phyloP scores from a whole-genome alignment of 2,113 vertebrate genomes.

The Baryphthengus martii region DNA sequence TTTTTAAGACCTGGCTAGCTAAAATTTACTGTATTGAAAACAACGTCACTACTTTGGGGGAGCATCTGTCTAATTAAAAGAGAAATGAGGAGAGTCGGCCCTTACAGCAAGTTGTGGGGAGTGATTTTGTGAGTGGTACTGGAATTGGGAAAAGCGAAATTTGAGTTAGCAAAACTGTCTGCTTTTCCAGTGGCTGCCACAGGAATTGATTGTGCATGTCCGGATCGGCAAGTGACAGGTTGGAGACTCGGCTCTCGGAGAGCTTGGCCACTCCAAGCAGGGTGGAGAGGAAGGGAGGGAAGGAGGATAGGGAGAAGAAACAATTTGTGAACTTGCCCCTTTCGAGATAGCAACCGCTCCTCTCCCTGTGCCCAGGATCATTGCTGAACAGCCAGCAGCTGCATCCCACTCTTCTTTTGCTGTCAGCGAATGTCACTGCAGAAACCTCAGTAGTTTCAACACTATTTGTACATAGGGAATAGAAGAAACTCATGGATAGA shows the following conservation, averaged over 20 bases:
- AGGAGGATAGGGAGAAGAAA: background rate
- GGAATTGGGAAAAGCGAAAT: background rate
- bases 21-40: background rate
- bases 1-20: conserved; percentile 20
- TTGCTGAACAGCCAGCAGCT: background rate
- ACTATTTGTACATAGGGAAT: background rate
- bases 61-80: background rate
- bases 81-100: background rate
- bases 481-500: background rate
- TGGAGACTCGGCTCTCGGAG: background rate
- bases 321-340: conserved; percentile 35
- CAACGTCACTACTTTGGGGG: background rate
- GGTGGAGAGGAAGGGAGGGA: background rate
- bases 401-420: background rate
- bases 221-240: background rate
- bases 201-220: background rate
- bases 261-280: background rate
- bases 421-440: conserved; percentile 1
- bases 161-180: background rate
- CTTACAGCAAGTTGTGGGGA: background rate
- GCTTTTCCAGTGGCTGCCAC: conserved; percentile 8
- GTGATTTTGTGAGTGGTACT: background rate
- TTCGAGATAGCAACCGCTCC: background rate
- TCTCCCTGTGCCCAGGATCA: background rate
- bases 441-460: background rate